Evolutionary conservation across 2,797 vertebrate genomes (phyloP).

Genomic region (Hydrocynus forskahlii): DNA sequence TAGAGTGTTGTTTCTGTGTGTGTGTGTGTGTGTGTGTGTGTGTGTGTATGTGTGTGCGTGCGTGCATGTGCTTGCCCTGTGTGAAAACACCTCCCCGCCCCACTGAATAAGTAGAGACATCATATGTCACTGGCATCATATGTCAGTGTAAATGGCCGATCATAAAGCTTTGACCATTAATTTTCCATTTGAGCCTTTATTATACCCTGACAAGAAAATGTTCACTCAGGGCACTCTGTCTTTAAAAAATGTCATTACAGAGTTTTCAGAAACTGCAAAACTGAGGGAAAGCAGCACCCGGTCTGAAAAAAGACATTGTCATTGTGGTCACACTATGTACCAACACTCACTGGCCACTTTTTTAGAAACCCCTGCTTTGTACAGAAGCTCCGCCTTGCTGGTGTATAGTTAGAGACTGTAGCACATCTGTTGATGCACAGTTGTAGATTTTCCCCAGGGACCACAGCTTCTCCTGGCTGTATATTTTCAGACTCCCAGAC

Average conservation of each 20-base stretch:
- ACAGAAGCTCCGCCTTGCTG: no score
- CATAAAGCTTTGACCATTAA: constrained; percentile 17
- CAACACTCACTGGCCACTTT: no score
- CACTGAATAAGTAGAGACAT: constrained; percentile 23
- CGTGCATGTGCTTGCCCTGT: constrained; percentile 5
- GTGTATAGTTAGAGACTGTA: no score
- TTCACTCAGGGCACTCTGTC: not conserved
- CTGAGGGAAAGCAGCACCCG: not conserved
- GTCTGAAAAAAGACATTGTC: no score
- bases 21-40: constrained; percentile 16
- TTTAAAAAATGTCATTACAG: not conserved
- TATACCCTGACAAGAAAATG: not conserved
- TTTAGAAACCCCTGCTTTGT: no score
- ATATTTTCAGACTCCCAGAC: no score
- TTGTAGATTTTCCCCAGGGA: no score
- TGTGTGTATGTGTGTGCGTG: constrained; percentile 16
- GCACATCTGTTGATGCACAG: no score
- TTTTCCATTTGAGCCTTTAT: not conserved
- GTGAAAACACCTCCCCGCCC: constrained; percentile 7
- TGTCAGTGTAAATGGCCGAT: constrained; percentile 32
- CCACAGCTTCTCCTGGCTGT: no score
- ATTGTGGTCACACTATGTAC: no score
- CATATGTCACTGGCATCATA: constrained; percentile 21
- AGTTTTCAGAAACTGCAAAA: not conserved
- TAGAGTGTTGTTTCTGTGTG: no score